Evolutionary conservation across 1,140 invertebrate species (phyloP), one percentile per base, ranked within the genome.

Genomic region (Proctacanthus coquilletti): DNA sequence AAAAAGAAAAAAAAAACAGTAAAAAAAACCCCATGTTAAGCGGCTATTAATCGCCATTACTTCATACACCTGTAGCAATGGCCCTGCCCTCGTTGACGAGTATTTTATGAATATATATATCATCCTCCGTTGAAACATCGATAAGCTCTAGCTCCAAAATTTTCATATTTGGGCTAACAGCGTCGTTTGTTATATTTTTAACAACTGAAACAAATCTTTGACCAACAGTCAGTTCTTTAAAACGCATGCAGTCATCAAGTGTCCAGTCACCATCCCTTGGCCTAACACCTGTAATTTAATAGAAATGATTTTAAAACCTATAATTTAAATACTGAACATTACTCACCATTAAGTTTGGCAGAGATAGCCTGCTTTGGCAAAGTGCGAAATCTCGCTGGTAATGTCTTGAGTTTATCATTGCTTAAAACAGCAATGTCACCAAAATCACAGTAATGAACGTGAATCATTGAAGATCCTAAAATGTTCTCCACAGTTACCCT

Each of bases 401-500:
- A 41, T 10, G 46, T 43, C 36, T 45, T 42, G 5, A 60, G 36
- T 34, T 60, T 50, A 31, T 51, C 43, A n/a, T 47, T 49, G 29
- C 46, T 42, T 19, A 59, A 42, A 17, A 53, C 49, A 5, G 39
- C 52, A 30, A 50, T 48, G 34, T 59, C 56, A 21, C 56, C 55
- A 18, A 48, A 45, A 25, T 59, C 56, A 42, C 55, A 56, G 30
- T 49, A 59, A 13, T 43, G 45, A 10, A 56, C 49, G 14, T 50
- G 51, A 21, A 58, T 50, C 39, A 52, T 54, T 18, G 10, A 18
- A 34, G 52, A 52, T 31, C 52, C 51, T 38, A 46, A 55, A 5
- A 49, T 58, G 38, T 58, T 49, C 4, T 45, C 46, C 25, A 56
- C 48, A 44, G 41, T 52, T 25, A 58, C 55, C 14, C 55, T 58